Evolutionary conservation across 2,113 vertebrate species (phyloP).

Genomic region (Nansenia antarctica): DNA sequence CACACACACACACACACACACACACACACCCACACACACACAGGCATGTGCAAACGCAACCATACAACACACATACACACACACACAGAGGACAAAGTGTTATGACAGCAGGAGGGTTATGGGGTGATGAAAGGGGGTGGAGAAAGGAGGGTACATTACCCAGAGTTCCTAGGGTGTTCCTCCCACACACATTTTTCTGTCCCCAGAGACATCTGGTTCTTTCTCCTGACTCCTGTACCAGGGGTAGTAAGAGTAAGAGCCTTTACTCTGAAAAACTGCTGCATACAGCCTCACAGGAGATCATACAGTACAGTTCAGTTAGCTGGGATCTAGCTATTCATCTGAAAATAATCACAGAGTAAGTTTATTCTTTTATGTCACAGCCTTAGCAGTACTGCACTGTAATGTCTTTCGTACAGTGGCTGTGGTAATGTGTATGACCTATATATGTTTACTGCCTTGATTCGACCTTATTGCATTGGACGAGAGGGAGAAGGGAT

Average conservation of each 20-base stretch:
- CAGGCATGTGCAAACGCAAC: conserved; percentile 24
- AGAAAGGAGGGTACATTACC: conserved; percentile 53
- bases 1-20: conserved; percentile 27
- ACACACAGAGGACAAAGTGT: conserved; percentile 53
- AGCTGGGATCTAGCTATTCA: conserved; percentile 22
- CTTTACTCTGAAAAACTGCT: conserved; percentile 26
- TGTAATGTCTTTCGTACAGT: conserved; percentile 12
- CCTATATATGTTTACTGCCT: background rate
- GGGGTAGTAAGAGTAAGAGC: conserved; percentile 1
- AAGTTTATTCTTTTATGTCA: background rate
- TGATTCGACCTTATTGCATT: background rate
- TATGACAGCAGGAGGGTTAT: conserved; percentile 43
- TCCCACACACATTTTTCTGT: conserved; percentile 40
- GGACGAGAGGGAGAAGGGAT: background rate
- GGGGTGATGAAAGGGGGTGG: conserved; percentile 59
- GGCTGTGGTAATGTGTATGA: background rate
- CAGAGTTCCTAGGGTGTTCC: conserved; percentile 41
- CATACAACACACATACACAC: background rate
- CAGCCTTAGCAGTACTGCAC: conserved; percentile 25
- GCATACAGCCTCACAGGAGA: conserved; percentile 24
- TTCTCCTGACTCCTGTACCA: conserved; percentile 15
- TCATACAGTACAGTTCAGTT: too few species aligned
- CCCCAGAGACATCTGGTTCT: conserved; percentile 47
- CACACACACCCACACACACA: background rate
- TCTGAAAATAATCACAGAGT: too few species aligned